These are phyloP conservation scores for Plumapathes pennacea DNA, from an alignment of 92 coral and sea anemone species.

Conservation along the genomic window DNA sequence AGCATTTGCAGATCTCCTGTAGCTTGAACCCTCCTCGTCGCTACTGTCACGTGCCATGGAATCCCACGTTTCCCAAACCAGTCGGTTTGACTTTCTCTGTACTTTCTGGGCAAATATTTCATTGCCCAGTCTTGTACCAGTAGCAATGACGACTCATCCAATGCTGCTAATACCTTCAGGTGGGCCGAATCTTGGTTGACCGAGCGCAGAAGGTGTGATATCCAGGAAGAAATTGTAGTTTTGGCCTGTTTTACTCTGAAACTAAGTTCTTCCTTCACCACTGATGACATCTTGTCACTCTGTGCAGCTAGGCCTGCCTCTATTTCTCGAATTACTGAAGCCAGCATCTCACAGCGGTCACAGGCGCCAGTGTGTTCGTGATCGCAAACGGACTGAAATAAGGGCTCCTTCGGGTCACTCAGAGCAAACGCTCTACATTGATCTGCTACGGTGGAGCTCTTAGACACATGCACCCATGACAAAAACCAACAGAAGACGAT, in stretches of 20 bases:
- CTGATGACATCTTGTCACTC: constrained; percentile 27
- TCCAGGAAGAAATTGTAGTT: constrained; percentile 28
- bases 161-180: background rate
- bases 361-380: constrained; percentile 45
- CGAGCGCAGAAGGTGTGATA: constrained; percentile 35
- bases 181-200: constrained; percentile 31
- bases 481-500: too few species aligned
- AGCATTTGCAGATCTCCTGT: constrained; percentile 22
- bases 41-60: constrained; percentile 54
- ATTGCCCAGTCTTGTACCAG: constrained; percentile 41
- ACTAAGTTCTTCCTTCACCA: constrained; percentile 33
- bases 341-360: constrained; percentile 30
- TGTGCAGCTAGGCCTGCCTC: constrained; percentile 36
- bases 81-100: constrained; percentile 28
- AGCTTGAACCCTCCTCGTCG: constrained; percentile 7
- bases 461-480: constrained; percentile 42
- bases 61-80: constrained; percentile 57
- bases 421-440: constrained; percentile 48
- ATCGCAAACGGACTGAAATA: constrained; percentile 29
- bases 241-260: constrained; percentile 30
- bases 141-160: constrained; percentile 20
- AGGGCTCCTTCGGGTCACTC: constrained; percentile 49
- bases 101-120: constrained; percentile 35
- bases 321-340: constrained; percentile 22
- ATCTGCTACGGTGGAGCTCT: constrained; percentile 45